Evolutionary conservation across 2,888 invertebrate genomes (phyloP).

Genomic region (Taenaris catops): DNA sequence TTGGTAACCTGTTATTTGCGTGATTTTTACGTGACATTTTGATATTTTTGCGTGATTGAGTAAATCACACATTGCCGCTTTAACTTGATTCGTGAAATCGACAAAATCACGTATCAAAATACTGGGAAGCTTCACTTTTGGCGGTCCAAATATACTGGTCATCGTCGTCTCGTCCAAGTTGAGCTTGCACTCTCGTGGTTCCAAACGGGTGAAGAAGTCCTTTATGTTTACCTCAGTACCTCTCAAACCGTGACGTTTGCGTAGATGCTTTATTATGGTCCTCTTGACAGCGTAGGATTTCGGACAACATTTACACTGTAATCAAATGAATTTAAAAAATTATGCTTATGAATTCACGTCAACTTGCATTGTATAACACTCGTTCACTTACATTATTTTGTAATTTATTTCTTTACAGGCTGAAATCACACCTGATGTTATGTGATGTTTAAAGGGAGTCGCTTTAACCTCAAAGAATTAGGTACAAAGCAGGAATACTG

Average conservation of each 20-base stretch:
- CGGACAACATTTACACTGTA: constrained; percentile 72
- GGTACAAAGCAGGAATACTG: no score
- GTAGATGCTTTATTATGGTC: constrained; percentile 66
- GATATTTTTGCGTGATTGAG: no score
- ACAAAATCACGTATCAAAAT: constrained; percentile 43
- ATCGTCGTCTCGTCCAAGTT: constrained; percentile 56
- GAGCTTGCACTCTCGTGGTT: constrained; percentile 59
- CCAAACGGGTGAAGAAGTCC: constrained; percentile 49
- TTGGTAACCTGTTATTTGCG: no score
- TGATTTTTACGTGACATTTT: no score
- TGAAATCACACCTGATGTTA: no score
- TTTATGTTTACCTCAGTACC: constrained; percentile 38
- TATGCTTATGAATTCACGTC: no score
- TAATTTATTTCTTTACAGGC: no score
- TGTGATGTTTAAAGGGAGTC: no score
- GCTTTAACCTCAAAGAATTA: no score
- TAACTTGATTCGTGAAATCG: constrained; percentile 32
- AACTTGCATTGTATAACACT: no score
- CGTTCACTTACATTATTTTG: no score
- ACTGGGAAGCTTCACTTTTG: constrained; percentile 37
- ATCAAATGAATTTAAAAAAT: background rate
- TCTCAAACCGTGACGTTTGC: constrained; percentile 56
- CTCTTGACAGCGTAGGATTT: constrained; percentile 67
- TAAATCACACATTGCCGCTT: no score
- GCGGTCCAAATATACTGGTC: constrained; percentile 57